These are phyloP conservation scores for Rhodeus uyekii DNA, from an alignment of 2,797 vertebrate genomes.

Conservation along the genomic window DNA sequence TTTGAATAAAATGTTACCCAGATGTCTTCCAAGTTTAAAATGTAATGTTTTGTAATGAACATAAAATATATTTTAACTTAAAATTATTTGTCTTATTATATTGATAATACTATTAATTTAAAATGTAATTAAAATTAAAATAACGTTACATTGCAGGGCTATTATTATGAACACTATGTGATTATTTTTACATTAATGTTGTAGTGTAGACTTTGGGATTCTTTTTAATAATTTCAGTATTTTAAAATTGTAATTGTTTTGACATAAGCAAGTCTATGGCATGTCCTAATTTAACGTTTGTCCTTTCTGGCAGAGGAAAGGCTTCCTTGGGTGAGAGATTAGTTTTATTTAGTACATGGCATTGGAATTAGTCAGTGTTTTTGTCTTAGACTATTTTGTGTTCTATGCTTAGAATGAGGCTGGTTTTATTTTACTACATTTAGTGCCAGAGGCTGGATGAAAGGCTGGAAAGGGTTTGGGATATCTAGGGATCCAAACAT, in stretches of 20 bases:
- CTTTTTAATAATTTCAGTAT: not conserved
- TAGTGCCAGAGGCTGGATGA: conserved; percentile 59
- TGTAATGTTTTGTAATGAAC: too few species aligned
- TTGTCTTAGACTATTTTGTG: not conserved
- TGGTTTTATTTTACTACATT: not conserved
- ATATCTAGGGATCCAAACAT: conserved; percentile 46
- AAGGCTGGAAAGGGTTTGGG: conserved; percentile 59
- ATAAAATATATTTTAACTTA: not conserved
- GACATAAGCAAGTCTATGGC: not conserved
- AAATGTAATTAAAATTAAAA: not conserved
- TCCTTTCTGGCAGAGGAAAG: not conserved
- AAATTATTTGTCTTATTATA: not conserved
- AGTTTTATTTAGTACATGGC: conserved; percentile 3
- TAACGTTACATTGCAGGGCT: not conserved
- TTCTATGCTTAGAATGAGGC: not conserved
- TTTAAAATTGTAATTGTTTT: not conserved
- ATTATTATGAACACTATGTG: not conserved
- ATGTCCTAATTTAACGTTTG: not conserved
- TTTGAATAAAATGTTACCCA: not conserved
- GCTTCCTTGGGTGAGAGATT: not conserved
- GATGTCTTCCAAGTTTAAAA: not conserved
- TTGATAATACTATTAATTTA: not conserved
- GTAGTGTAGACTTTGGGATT: not conserved
- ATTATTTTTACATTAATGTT: not conserved
- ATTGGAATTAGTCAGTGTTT: conserved; percentile 11